Conservation (phyloP, 2,888 invertebrate species). For the Yponomeuta evonymella region DNA sequence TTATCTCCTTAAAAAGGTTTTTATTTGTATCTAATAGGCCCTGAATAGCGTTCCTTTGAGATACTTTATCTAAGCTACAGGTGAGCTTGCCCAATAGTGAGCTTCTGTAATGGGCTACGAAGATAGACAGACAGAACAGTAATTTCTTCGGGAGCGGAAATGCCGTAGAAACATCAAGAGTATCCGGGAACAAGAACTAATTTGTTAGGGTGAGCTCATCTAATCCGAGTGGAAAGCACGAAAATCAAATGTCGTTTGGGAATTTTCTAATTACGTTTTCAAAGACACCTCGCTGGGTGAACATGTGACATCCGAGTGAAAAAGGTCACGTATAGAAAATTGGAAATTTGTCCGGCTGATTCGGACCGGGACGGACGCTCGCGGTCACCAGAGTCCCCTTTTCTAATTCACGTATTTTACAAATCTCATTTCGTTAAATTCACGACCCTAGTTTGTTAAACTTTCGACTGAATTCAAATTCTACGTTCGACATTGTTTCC, state of each 20-base stretch:
- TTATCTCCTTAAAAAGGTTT: too few species aligned
- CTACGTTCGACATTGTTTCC: background rate
- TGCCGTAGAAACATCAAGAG: background rate
- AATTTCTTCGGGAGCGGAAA: background rate
- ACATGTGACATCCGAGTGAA: slow-evolving; percentile 67
- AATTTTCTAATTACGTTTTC: slow-evolving; percentile 76
- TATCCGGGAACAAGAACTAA: slow-evolving; percentile 53
- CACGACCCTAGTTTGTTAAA: slow-evolving; percentile 24
- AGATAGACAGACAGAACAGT: background rate
- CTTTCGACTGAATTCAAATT: slow-evolving; percentile 9
- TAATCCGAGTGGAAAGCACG: slow-evolving; percentile 43
- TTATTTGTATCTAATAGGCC: too few species aligned
- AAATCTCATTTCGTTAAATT: slow-evolving; percentile 42
- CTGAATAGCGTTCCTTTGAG: too few species aligned
- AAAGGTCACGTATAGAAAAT: slow-evolving; percentile 73
- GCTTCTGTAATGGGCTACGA: background rate
- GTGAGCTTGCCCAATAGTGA: too few species aligned
- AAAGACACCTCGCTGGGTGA: slow-evolving; percentile 73
- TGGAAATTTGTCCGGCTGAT: slow-evolving; percentile 44
- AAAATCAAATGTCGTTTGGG: slow-evolving; percentile 61
- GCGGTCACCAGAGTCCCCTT: slow-evolving; percentile 40
- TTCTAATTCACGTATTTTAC: slow-evolving; percentile 32
- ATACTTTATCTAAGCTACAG: too few species aligned
- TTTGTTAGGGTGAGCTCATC: slow-evolving; percentile 45
- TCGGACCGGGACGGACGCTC: slow-evolving; percentile 27